These are phyloP conservation scores for Pterocles orientalis DNA, from an alignment of 2,113 vertebrate species.

Conservation along the genomic window DNA sequence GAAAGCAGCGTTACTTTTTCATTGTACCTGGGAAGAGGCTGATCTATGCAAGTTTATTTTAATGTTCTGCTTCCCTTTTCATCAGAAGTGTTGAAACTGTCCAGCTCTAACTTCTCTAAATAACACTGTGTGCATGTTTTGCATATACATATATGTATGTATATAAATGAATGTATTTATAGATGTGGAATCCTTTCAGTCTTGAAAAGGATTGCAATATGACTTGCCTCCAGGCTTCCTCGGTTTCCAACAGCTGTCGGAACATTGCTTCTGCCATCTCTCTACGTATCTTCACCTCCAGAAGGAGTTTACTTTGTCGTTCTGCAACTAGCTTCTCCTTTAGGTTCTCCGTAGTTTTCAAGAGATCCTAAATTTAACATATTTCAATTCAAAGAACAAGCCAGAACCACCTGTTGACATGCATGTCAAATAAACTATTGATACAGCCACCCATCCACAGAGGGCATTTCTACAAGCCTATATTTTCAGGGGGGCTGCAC, in stretches of 20 bases:
- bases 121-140: rapidly evolving
- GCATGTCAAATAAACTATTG: background rate
- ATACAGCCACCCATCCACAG: background rate
- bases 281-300: conserved; percentile 87
- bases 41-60: background rate
- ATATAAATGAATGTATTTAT: background rate
- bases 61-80: background rate
- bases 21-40: background rate
- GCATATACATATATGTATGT: too few species aligned
- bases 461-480: background rate
- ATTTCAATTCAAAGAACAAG: background rate
- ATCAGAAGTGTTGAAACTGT: background rate
- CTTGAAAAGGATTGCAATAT: background rate
- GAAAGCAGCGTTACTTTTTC: background rate
- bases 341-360: conserved; percentile 79
- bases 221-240: conserved; percentile 81
- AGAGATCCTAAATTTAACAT: conserved; percentile 67
- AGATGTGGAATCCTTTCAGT: background rate
- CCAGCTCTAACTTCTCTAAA: background rate
- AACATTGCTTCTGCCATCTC: conserved; percentile 92
- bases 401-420: background rate
- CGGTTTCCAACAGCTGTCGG: conserved; percentile 82
- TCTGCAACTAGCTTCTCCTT: conserved; percentile 79
- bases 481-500: background rate
- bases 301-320: conserved; percentile 80